phyloP scores from a whole-genome alignment of 2,797 vertebrate species.

The Malurus leucopterus region DNA sequence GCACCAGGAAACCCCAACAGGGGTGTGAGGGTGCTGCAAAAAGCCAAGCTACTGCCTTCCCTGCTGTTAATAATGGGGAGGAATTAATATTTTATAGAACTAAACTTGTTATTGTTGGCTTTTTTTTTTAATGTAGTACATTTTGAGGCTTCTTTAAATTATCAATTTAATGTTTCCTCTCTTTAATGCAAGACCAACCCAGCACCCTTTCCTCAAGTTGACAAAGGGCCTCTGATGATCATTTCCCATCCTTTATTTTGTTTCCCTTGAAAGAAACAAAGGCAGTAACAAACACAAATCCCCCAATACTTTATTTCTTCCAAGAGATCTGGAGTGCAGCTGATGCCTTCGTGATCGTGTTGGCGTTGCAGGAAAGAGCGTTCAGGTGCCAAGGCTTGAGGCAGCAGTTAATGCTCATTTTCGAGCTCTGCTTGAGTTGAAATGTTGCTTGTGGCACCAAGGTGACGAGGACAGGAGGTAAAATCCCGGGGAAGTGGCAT shows the following conservation, averaged over 20 bases:
- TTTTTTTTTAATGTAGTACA: background rate
- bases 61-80: background rate
- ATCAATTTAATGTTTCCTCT: background rate
- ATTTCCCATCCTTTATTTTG: constrained; percentile 16
- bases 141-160: constrained; percentile 6
- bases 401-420: background rate
- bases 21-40: background rate
- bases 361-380: background rate
- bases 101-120: background rate
- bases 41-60: background rate
- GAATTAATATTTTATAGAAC: background rate
- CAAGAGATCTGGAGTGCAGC: background rate
- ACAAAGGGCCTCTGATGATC: constrained; percentile 7
- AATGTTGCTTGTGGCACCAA: constrained; percentile 3
- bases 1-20: background rate
- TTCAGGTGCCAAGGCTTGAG: background rate
- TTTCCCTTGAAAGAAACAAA: constrained; percentile 13
- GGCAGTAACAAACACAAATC: background rate
- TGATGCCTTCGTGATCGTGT: background rate
- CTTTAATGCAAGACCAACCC: background rate
- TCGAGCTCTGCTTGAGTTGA: background rate
- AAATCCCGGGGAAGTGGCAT: constrained; percentile 63
- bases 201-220: background rate
- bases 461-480: background rate
- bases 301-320: background rate